Evolutionary conservation across 1,140 invertebrate genomes (phyloP).

Genomic region (Rhopalosiphum maidis): DNA sequence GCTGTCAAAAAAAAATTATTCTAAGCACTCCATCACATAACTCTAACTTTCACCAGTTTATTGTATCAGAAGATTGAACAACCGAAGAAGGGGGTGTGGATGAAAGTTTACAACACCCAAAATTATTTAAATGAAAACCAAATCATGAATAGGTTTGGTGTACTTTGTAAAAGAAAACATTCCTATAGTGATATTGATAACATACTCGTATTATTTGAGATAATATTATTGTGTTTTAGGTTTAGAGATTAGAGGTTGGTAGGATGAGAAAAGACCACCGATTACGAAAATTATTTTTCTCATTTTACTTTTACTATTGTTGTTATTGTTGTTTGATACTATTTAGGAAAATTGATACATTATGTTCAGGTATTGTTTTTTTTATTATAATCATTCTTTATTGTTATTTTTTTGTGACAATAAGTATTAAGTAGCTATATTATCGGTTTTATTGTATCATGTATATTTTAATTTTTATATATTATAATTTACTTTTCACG

Average conservation of each 20-base stretch:
- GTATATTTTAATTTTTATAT: background rate
- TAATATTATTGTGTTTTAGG: background rate
- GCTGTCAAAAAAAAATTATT: background rate
- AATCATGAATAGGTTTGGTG: background rate
- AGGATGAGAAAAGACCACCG: background rate
- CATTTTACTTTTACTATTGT: background rate
- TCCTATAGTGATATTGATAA: no score
- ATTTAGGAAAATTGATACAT: background rate
- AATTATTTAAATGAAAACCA: background rate
- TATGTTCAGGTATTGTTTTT: background rate
- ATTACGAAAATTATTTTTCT: background rate
- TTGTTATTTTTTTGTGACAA: background rate
- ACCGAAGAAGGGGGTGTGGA: background rate
- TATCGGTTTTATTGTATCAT: background rate
- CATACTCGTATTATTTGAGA: no score
- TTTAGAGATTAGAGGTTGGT: background rate
- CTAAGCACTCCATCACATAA: background rate
- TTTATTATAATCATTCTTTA: background rate
- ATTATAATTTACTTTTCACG: background rate
- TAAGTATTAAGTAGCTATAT: background rate
- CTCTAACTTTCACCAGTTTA: fast-evolving
- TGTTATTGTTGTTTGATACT: background rate
- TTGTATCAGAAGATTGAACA: background rate
- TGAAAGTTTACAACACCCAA: background rate
- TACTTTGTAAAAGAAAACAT: background rate